Base-by-base conservation (phyloP, 2,888 invertebrate genomes). In the Tenthredo mesomela region DNA sequence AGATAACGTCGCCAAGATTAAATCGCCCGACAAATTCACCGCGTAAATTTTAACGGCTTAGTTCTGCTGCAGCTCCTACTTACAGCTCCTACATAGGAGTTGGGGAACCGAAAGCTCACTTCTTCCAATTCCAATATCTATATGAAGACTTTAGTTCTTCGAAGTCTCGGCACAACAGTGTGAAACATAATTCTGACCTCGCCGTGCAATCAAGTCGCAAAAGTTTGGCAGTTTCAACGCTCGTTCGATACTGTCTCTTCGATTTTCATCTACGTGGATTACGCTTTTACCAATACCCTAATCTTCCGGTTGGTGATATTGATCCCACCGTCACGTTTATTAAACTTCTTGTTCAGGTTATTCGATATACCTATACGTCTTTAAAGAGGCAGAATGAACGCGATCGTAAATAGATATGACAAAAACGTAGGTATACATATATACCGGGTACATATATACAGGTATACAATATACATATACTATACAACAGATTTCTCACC, bases 1-100 rank as follows among this genome's bases (percentile, higher is more conserved):
- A 80, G 80, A 80, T 80, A 80, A 80, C 80, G 80, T 80, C 61
- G 33, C 50, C 77, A 40, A 50, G 61, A 61, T 61, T 40, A 80
- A 80, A 77, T 77, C 77, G 77, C 29, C 47, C 50, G 77, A 50
- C 54, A 50, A 54, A 80, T 37, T 61, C 47, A 21, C 37, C 77
- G 37, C 61, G 58, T 58, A 80, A 40, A 80, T 40, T 61, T 67
- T 67, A 29, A 67, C 33, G 67, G 67, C 67, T 67, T 67, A 67
- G 67, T 67, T 67, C 33, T 12, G 21, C 33, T 61, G 25, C 61
- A 61, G 61, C 61, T 21, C 9, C 25, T 25, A 12, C 61, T 12
- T 21, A n/a, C n/a, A n/a, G n/a, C n/a, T n/a, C n/a, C 21, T 25
- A 25, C 9, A 25, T 1, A 2, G 25, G 25, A 25, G 61, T 25